Conservation (phyloP, 2,888 invertebrate genomes). For the Drosophila cognata region DNA sequence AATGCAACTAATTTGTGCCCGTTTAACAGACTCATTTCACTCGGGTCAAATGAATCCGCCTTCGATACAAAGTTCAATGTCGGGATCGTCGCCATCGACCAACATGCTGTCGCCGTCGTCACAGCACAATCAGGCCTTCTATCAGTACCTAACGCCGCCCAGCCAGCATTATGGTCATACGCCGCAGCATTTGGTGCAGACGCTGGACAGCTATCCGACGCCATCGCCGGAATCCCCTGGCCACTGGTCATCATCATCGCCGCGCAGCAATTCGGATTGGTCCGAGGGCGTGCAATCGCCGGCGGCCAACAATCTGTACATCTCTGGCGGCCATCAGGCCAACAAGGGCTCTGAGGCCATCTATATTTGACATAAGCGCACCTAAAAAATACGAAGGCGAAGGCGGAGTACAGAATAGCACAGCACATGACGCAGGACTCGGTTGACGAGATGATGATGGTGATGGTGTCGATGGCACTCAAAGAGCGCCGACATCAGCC, state of each 20-base stretch:
- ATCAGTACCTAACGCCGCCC: conserved; percentile 93
- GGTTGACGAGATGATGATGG: neutral
- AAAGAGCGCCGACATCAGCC: conserved; percentile 26
- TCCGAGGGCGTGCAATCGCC: conserved; percentile 95
- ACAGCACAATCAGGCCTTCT: conserved; percentile 86
- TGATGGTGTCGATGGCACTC: conserved; percentile 12
- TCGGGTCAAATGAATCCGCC: conserved; percentile 85
- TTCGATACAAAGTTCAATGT: conserved; percentile 82
- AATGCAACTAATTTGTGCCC: neutral
- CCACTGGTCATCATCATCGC: conserved; percentile 98
- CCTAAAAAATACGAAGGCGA: conserved; percentile 1
- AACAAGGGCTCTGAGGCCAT: conserved; percentile 94
- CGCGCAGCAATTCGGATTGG: conserved; percentile 98
- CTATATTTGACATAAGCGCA: conserved; percentile 87
- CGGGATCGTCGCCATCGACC: conserved; percentile 84
- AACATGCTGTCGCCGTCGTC: conserved; percentile 84
- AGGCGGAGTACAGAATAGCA: neutral
- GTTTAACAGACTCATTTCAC: conserved; percentile 83
- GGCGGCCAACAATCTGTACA: conserved; percentile 89
- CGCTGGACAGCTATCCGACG: conserved; percentile 95
- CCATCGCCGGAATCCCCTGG: conserved; percentile 98
- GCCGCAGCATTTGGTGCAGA: conserved; percentile 89
- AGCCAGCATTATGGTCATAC: conserved; percentile 90
- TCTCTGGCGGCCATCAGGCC: conserved; percentile 90
- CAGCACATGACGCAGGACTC: neutral